These are phyloP conservation scores for Buphagus erythrorhynchus DNA, from an alignment of 2,797 vertebrate species.

Conservation along the genomic window DNA sequence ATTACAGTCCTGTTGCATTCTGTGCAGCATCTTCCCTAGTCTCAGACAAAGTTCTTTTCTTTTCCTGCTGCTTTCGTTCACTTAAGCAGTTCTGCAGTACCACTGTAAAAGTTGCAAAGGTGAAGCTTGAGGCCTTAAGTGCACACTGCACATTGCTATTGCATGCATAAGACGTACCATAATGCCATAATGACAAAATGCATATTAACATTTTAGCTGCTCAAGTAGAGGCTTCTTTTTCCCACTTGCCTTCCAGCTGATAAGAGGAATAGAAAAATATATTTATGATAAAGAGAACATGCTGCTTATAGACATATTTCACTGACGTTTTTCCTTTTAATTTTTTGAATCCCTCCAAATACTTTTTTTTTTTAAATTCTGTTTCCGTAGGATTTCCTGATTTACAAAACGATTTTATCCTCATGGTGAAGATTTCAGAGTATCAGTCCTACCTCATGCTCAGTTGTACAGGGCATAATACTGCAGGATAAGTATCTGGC, in stretches of 20 bases:
- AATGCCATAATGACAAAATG: not conserved
- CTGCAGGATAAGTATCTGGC: not conserved
- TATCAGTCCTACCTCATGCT: not conserved
- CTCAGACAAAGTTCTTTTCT: not conserved
- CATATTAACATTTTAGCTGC: not conserved
- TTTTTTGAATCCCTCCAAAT: not conserved
- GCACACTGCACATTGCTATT: not conserved
- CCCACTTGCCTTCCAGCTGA: not conserved
- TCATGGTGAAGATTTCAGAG: not conserved
- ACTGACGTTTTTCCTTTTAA: not conserved
- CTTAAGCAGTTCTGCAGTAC: not conserved
- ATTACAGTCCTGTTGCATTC: not conserved
- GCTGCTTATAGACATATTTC: not conserved
- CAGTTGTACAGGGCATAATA: not conserved
- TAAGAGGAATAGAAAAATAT: not conserved
- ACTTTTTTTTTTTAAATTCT: not conserved
- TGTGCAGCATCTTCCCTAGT: not conserved
- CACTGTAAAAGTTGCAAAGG: not conserved
- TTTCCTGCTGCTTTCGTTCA: not conserved
- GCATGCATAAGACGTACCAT: not conserved
- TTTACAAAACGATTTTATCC: not conserved
- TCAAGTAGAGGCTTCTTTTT: not conserved
- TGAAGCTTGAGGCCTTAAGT: not conserved
- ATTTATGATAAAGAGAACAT: not conserved
- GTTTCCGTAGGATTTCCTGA: not conserved